A percentile compares a stretch with the other conserved stretches of the same genome.
Evolutionary conservation across 2,888 invertebrate genomes (phyloP).

Genomic region (Eledona agricola): DNA sequence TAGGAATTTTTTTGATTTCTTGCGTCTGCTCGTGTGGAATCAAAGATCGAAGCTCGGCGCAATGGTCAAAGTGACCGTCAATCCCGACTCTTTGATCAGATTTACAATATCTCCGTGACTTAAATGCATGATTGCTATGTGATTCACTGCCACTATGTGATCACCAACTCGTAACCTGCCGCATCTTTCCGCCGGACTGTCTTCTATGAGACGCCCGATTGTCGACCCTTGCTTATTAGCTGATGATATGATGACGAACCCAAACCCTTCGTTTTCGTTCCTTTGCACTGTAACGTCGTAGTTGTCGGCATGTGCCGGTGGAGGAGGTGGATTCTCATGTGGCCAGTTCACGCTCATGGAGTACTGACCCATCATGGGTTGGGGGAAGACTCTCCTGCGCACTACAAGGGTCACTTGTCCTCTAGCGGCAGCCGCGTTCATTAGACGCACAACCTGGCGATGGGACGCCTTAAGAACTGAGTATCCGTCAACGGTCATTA

Average conservation of each 20-base stretch:
- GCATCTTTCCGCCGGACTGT: slow-evolving; percentile 95
- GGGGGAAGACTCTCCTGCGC: slow-evolving; percentile 66
- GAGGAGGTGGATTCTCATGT: slow-evolving; percentile 43
- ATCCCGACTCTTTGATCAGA: slow-evolving; percentile 95
- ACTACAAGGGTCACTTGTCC: slow-evolving; percentile 87
- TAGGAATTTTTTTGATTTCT: slow-evolving; percentile 28
- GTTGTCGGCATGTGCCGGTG: slow-evolving; percentile 67
- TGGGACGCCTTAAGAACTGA: slow-evolving; percentile 81
- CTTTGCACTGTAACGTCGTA: slow-evolving; percentile 93
- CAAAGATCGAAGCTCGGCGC: slow-evolving; percentile 68
- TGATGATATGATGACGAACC: slow-evolving; percentile 97
- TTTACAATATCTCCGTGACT: slow-evolving; percentile 97
- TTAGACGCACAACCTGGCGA: slow-evolving; percentile 90
- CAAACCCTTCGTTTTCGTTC: slow-evolving; percentile 95
- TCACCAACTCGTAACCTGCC: slow-evolving; percentile 92
- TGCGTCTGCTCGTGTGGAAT: slow-evolving; percentile 37
- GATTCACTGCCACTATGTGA: slow-evolving; percentile 95
- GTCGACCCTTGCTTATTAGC: slow-evolving; percentile 89
- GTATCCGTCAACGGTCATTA: slow-evolving; percentile 89
- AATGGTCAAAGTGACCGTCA: slow-evolving; percentile 87
- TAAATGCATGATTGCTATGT: slow-evolving; percentile 87
- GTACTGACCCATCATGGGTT: slow-evolving; percentile 33
- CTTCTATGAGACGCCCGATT: slow-evolving; percentile 92
- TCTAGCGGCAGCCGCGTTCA: slow-evolving; percentile 86
- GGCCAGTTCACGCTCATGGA: slow-evolving; percentile 54